A percentile compares a stretch with the other conserved stretches of the same genome.
Conservation (phyloP, 2,888 invertebrate species). For the Lymantria dispar region DNA sequence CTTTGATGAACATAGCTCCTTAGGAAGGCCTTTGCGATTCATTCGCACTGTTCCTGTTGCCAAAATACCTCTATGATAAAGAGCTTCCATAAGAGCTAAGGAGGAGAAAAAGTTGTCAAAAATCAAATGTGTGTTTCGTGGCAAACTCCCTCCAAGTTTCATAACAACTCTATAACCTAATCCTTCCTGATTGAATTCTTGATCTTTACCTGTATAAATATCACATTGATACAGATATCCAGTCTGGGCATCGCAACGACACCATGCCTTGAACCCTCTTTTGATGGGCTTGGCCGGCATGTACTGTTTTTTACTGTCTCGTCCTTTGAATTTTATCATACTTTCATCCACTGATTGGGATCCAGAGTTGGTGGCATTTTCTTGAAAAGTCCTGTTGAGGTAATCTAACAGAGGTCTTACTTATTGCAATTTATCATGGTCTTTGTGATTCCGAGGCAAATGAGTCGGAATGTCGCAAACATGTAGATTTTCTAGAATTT, state of each 20-base stretch:
- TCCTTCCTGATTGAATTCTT: conserved; percentile 4
- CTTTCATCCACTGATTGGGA: conserved; percentile 25
- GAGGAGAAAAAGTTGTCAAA: conserved; percentile 43
- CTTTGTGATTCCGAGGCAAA: conserved; percentile 12
- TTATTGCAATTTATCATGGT: conserved; percentile 18
- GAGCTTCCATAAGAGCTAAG: conserved; percentile 14
- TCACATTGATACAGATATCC: conserved; percentile 29
- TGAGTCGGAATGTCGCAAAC: conserved; percentile 13
- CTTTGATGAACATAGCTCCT: conserved; percentile 24
- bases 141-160: conserved; percentile 19
- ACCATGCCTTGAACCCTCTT: conserved; percentile 16
- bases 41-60: conserved; percentile 26
- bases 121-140: conserved; percentile 30
- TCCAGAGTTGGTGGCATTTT: conserved; percentile 6
- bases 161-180: no score
- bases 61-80: conserved; percentile 27
- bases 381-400: conserved; percentile 12
- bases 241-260: conserved; percentile 21
- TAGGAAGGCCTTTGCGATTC: conserved; percentile 30
- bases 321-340: conserved; percentile 32
- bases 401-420: conserved; percentile 11
- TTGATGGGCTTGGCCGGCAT: conserved; percentile 32
- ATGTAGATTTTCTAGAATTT: conserved; percentile 9
- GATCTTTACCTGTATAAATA: conserved; percentile 20
- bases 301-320: conserved; percentile 27